Evolutionary conservation across 2,888 invertebrate genomes (phyloP).

Genomic region (Trissonchulus sp.): DNA sequence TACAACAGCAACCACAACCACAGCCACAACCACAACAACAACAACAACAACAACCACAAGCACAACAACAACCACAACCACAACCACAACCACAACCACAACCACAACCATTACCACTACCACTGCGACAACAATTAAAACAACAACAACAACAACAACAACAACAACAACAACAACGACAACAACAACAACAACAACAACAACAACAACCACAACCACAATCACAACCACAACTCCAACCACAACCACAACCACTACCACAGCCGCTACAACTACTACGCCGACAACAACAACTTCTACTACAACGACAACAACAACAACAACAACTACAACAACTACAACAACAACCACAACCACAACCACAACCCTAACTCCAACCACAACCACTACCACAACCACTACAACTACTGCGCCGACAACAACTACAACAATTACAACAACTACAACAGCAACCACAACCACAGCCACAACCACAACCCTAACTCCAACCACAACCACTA

Average conservation of each 20-base stretch:
- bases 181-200: conserved; percentile 5
- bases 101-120: background rate
- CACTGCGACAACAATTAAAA: conserved; percentile 8
- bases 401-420: no score
- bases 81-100: conserved; percentile 2
- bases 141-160: conserved; percentile 5
- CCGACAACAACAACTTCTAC: background rate
- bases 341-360: background rate
- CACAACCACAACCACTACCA: background rate
- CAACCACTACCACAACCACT: no score
- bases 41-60: no score
- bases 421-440: background rate
- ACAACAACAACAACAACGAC: background rate
- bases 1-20: no score
- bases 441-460: background rate
- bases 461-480: conserved; percentile 10
- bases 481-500: background rate
- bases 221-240: background rate
- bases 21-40: no score
- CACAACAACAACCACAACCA: no score
- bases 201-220: conserved; percentile 9
- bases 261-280: background rate
- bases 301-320: background rate
- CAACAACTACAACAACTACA: background rate
- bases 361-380: no score